Evolutionary conservation across 2,888 invertebrate genomes (phyloP).

Genomic region (Bhutanitis thaidina): DNA sequence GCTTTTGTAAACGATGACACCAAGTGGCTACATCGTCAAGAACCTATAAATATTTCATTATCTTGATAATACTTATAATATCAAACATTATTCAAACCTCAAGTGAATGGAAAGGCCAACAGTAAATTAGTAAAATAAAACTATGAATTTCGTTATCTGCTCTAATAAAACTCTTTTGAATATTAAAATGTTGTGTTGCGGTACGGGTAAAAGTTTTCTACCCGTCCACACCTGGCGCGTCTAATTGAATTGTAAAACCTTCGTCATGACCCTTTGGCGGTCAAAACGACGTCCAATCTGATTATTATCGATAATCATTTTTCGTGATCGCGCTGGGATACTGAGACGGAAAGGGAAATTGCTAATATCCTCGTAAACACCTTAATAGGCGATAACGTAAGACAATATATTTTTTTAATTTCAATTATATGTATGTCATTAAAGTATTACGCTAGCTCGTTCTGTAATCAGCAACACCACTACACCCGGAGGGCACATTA

Average conservation of each 20-base stretch:
- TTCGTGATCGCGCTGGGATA: conserved; percentile 56
- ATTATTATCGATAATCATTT: conserved; percentile 67
- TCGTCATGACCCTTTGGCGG: conserved; percentile 70
- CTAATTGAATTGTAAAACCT: conserved; percentile 78
- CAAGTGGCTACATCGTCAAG: conserved; percentile 17
- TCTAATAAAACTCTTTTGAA: conserved; percentile 54
- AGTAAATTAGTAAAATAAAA: conserved; percentile 39
- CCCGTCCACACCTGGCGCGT: conserved; percentile 65
- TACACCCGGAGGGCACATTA: conserved; percentile 62
- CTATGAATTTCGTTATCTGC: conserved; percentile 52
- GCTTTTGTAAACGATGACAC: conserved; percentile 9
- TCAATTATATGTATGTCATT: conserved; percentile 17
- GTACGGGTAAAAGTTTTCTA: conserved; percentile 53
- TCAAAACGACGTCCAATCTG: conserved; percentile 63
- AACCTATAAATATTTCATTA: conserved; percentile 32
- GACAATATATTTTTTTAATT: background rate
- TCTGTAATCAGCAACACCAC: conserved; percentile 32
- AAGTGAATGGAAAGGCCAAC: conserved; percentile 31
- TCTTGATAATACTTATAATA: conserved; percentile 26
- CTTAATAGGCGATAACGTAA: conserved; percentile 11
- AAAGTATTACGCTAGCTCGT: conserved; percentile 31
- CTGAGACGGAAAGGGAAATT: conserved; percentile 40
- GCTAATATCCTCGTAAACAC: conserved; percentile 22
- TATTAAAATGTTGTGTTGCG: conserved; percentile 50
- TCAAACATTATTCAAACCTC: conserved; percentile 31